Evolutionary conservation across 1,140 invertebrate genomes (phyloP).

Genomic region (Ptiloglossa arizonensis): DNA sequence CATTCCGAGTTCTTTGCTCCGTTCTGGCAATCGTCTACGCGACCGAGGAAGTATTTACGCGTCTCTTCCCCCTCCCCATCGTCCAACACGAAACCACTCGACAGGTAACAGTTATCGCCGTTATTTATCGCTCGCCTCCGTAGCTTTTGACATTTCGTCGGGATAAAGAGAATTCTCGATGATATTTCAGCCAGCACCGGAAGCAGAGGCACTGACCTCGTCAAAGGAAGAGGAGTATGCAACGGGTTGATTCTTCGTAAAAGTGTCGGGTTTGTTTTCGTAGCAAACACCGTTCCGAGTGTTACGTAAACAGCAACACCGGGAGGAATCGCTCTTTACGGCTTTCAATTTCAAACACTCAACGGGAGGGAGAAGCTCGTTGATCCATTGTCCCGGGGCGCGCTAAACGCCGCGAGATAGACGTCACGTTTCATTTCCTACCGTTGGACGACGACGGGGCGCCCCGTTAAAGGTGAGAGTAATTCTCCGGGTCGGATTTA

Average conservation of each 20-base stretch:
- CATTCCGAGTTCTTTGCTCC: not conserved
- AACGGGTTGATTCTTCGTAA: not conserved
- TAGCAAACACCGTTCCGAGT: conserved; percentile 7
- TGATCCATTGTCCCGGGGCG: not conserved
- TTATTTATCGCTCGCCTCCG: not conserved
- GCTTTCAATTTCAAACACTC: not conserved
- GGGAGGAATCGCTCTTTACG: not conserved
- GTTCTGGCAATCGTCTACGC: not conserved
- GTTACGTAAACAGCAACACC: conserved; percentile 11
- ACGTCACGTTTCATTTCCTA: not conserved
- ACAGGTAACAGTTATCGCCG: too few species aligned
- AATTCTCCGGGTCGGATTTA: not conserved
- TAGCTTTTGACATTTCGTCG: too few species aligned
- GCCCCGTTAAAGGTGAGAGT: not conserved
- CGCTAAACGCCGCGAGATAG: not conserved
- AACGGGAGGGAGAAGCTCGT: too few species aligned
- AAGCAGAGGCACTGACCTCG: conserved; percentile 3
- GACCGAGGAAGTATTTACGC: not conserved
- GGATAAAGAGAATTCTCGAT: conserved; percentile 3
- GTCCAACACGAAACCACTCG: too few species aligned
- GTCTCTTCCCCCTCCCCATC: not conserved
- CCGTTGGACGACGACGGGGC: too few species aligned
- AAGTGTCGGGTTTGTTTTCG: conserved; percentile 24
- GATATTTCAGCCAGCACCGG: conserved; percentile 7
- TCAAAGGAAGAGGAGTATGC: not conserved